Conservation (phyloP, 2,888 invertebrate genomes). For the Escarpia spicata region DNA sequence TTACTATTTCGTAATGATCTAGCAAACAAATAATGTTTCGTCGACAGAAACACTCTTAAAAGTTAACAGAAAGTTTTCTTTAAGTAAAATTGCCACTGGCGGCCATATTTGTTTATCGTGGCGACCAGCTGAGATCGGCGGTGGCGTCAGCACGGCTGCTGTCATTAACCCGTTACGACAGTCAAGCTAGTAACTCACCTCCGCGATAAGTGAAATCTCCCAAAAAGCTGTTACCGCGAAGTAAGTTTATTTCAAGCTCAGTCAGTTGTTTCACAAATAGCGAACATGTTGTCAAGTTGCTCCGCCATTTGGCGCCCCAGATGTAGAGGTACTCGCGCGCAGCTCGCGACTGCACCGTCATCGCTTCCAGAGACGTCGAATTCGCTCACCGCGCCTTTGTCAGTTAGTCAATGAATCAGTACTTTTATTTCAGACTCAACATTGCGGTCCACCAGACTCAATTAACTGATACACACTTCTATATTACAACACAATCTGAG, state of each 20-base stretch:
- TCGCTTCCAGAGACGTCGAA: neutral
- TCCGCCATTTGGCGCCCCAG: constrained; percentile 11
- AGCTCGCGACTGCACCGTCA: neutral
- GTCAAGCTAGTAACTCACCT: neutral
- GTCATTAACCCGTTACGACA: neutral
- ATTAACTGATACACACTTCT: too few species aligned
- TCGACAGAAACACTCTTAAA: too few species aligned
- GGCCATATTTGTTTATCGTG: constrained; percentile 33
- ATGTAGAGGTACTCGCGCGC: neutral
- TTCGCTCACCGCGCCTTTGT: neutral
- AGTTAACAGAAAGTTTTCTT: neutral
- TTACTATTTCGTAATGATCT: too few species aligned
- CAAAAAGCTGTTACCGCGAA: neutral
- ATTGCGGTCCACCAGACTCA: too few species aligned
- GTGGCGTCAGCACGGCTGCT: neutral
- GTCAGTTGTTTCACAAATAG: neutral
- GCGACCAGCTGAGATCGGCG: constrained; percentile 20
- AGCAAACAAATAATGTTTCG: too few species aligned
- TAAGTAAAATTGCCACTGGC: neutral
- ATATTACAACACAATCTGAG: too few species aligned
- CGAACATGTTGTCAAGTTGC: constrained; percentile 16
- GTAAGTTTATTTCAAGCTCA: neutral
- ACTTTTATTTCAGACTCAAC: neutral
- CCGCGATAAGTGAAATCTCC: neutral
- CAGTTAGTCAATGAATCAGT: neutral